Evolutionary conservation across 1,140 invertebrate species (phyloP).

Genomic region (Drosophila eugracilis): DNA sequence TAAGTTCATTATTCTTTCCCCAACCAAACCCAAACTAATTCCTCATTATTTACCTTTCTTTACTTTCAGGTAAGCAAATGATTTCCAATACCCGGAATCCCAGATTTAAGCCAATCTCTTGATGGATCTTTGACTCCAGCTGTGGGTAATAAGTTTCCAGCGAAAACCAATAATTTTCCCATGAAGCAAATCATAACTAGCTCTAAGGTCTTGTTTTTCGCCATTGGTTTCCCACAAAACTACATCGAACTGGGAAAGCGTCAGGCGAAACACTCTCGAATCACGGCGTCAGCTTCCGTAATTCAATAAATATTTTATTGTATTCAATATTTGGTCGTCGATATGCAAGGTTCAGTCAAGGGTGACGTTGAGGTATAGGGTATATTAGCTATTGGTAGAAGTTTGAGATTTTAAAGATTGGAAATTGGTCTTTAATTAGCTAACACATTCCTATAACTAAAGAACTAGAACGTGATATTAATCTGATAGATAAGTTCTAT

Average conservation of each 20-base stretch:
- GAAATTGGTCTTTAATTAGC: not conserved
- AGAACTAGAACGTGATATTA: too few relatives aligned
- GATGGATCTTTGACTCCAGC: not conserved
- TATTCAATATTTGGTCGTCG: slow-evolving; percentile 51
- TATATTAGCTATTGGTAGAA: slow-evolving; percentile 1
- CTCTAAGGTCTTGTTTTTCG: slow-evolving; percentile 24
- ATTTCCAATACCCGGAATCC: slow-evolving; percentile 1
- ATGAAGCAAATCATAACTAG: slow-evolving; percentile 23
- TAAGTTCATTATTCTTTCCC: not conserved
- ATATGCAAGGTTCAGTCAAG: slow-evolving; percentile 31
- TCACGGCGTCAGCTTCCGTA: slow-evolving; percentile 71
- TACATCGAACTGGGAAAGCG: slow-evolving; percentile 12
- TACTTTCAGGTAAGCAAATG: slow-evolving; percentile 55
- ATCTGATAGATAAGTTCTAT: too few relatives aligned
- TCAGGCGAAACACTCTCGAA: slow-evolving; percentile 49
- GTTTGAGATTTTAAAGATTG: not conserved
- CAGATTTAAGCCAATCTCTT: not conserved
- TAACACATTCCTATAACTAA: not conserved
- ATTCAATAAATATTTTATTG: slow-evolving; percentile 78
- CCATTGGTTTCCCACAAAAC: slow-evolving; percentile 24
- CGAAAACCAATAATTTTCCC: slow-evolving; percentile 35
- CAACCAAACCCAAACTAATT: not conserved
- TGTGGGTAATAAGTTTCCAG: slow-evolving; percentile 19
- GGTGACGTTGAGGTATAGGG: not conserved
- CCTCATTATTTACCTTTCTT: slow-evolving; percentile 1